Evolutionary conservation across 2,888 invertebrate genomes (phyloP).

Genomic region (Drosophila mulleri): DNA sequence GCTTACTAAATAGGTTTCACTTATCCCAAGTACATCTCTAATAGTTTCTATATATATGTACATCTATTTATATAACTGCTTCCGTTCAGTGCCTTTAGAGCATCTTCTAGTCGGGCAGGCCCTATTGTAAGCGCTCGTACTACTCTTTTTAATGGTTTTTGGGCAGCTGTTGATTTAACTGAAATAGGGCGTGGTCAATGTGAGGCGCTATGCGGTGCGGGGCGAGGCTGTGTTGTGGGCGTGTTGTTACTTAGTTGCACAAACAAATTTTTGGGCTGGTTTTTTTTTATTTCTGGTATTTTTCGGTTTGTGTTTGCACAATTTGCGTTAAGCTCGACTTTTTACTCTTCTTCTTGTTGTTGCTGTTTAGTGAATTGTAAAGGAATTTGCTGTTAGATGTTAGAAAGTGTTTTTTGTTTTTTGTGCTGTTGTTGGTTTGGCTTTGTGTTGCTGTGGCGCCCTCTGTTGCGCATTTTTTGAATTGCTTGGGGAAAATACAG

Average conservation of each 20-base stretch:
- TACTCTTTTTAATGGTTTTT: conserved; percentile 17
- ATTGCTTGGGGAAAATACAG: not conserved
- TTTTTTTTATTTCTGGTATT: not conserved
- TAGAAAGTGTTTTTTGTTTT: not conserved
- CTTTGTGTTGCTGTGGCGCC: conserved; percentile 4
- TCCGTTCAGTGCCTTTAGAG: not conserved
- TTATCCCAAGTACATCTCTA: no score
- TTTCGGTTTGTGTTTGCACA: conserved; percentile 23
- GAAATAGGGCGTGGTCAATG: conserved; percentile 30
- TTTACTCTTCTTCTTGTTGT: conserved; percentile 12
- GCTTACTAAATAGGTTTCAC: no score
- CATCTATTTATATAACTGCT: not conserved
- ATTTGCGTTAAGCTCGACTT: conserved; percentile 18
- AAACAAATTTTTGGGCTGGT: conserved; percentile 38
- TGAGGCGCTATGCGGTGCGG: not conserved
- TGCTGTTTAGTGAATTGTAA: conserved; percentile 31
- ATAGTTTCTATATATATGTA: not conserved
- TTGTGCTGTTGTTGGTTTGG: not conserved
- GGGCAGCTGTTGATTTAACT: conserved; percentile 55
- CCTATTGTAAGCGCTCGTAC: not conserved
- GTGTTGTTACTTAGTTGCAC: conserved; percentile 38
- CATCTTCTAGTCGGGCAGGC: not conserved
- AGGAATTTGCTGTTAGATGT: conserved; percentile 29
- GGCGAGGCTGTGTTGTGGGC: not conserved
- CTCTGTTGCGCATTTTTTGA: conserved; percentile 11